Percentiles rank a stretch among this genome's conserved stretches.
Evolutionary conservation across 1,140 invertebrate genomes (phyloP).

Genomic region (Leptoteleia sp.): DNA sequence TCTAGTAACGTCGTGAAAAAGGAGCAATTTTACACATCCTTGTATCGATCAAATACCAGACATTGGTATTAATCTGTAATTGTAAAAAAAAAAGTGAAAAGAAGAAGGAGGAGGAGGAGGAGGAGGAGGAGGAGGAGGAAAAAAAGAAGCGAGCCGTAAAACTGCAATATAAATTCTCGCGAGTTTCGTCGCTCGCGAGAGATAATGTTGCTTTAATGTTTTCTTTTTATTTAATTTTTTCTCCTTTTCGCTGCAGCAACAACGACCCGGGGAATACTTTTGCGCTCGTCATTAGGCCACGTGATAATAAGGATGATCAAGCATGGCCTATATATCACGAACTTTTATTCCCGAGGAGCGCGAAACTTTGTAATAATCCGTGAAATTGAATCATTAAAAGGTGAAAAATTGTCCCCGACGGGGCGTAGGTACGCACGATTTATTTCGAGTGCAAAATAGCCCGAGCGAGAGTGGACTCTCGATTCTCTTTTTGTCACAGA

Average conservation of each 20-base stretch:
- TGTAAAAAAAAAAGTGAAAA: too few relatives aligned
- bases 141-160: slow-evolving; percentile 5
- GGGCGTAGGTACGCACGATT: slow-evolving; percentile 3
- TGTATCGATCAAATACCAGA: too few relatives aligned
- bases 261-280: slow-evolving; percentile 22
- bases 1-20: too few relatives aligned
- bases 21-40: too few relatives aligned
- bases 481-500: slow-evolving; percentile 9
- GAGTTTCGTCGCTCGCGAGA: slow-evolving; percentile 12
- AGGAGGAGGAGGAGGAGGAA: too few relatives aligned
- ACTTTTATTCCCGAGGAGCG: slow-evolving; percentile 32
- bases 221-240: too few relatives aligned
- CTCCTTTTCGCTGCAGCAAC: slow-evolving; percentile 26
- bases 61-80: too few relatives aligned
- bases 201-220: slow-evolving; percentile 34
- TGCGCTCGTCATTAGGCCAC: slow-evolving; percentile 25
- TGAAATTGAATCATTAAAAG: slow-evolving; percentile 49
- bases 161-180: slow-evolving; percentile 26
- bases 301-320: slow-evolving; percentile 44
- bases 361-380: slow-evolving; percentile 33
- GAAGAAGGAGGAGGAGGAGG: too few relatives aligned
- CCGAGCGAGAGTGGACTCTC: background rate
- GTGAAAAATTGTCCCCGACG: slow-evolving; percentile 28
- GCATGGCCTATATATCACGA: slow-evolving; percentile 25
- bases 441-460: slow-evolving; percentile 20